Evolutionary conservation across 2,888 invertebrate genomes (phyloP), one percentile per base, ranked within the genome.

Genomic region (Cephonodes hylas): DNA sequence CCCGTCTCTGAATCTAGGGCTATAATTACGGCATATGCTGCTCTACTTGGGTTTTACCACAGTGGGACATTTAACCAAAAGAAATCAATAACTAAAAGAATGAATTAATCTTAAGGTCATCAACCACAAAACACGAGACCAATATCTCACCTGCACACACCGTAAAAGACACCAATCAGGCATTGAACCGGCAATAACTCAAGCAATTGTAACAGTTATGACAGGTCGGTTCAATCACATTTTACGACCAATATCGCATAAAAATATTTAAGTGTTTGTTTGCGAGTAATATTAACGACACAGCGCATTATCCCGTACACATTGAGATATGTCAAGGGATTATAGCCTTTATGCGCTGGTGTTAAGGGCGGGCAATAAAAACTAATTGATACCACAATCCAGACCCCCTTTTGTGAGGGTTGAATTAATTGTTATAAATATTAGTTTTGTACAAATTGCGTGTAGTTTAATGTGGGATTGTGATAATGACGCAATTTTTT

Each of bases 221-320:
- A 89, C 88, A 85, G 76, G 72, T 70, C 79, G 73, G 79, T 85
- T 91, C 91, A 91, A 92, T 92, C 90, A 90, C 81, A 70, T 81
- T 91, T 92, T 92, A 92, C 89, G 91, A 90, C 74, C 82, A 75
- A 83, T 86, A 81, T 79, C 82, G 67, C 89, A 86, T 91, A 91
- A 91, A 92, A 91, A 90, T 91, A 86, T 91, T 92, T 91, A 91
- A 91, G 85, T 85, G 78, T 89, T 88, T 92, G 87, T 92, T 92
- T 91, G 89, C 85, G 78, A 77, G 79, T 84, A 76, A 86, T 91
- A 91, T 91, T 92, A 91, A 91, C 86, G 85, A 79, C 80, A 64
- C 62, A 62, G 63, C 59, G 70, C 65, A 66, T 72, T 74, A 68
- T 68, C 27, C 67, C 66, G 66, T 65, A 67, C 64, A 70, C 60